Conservation (phyloP, 2,113 vertebrate genomes). For the Cebidichthys violaceus region DNA sequence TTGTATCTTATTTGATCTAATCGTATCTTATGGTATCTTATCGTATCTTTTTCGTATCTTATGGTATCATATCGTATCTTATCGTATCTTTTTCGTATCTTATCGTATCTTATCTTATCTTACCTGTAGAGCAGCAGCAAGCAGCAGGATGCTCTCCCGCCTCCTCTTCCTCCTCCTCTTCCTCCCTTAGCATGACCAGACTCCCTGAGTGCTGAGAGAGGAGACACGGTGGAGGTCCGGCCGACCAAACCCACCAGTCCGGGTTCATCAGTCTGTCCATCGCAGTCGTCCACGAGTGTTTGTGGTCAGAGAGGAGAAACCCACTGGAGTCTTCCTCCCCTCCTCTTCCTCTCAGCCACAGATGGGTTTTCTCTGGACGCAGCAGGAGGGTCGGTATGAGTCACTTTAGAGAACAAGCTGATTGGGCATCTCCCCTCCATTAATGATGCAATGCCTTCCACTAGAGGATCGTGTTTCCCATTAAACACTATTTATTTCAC, state of each 20-base stretch:
- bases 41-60: no score
- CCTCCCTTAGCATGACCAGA: background rate
- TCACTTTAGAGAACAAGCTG: conserved; percentile 1
- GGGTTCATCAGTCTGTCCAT: conserved; percentile 47
- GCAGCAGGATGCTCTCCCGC: conserved; percentile 1
- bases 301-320: background rate
- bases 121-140: conserved; percentile 44
- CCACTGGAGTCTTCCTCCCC: background rate
- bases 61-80: background rate
- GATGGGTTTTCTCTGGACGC: conserved; percentile 22
- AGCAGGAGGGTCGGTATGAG: conserved; percentile 5
- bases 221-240: conserved; percentile 18
- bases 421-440: conserved; percentile 12
- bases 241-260: conserved; percentile 25
- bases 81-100: background rate
- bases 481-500: background rate
- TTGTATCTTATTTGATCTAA: no score
- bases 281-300: rapidly evolving
- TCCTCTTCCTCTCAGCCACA: background rate
- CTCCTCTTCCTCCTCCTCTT: conserved; percentile 32
- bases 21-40: no score
- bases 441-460: conserved; percentile 30
- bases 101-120: background rate
- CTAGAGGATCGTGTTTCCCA: background rate
- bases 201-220: conserved; percentile 24